phyloP scores from a whole-genome alignment of 2,888 invertebrate genomes.

The Beris chalybata region DNA sequence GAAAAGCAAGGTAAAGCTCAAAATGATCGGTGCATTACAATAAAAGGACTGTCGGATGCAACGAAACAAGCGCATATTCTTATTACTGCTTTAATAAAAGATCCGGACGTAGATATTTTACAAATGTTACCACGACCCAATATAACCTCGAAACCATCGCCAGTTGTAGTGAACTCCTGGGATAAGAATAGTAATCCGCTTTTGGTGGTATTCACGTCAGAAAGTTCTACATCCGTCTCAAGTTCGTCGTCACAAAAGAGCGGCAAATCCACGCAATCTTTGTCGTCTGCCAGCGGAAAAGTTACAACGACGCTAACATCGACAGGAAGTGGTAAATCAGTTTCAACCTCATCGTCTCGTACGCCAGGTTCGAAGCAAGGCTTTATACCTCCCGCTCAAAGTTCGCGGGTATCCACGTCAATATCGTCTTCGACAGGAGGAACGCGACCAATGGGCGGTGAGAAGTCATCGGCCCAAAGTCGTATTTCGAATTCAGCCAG shows the following conservation, averaged over 20 bases:
- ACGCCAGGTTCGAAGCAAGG: constrained; percentile 31
- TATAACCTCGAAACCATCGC: constrained; percentile 49
- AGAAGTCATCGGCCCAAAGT: background rate
- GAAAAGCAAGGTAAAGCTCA: constrained; percentile 96
- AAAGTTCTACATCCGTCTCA: constrained; percentile 3
- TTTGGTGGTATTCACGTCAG: constrained; percentile 19
- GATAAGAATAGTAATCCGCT: constrained; percentile 48
- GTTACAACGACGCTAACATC: constrained; percentile 38
- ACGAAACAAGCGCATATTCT: constrained; percentile 90
- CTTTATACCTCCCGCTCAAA: constrained; percentile 39
- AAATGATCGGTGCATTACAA: constrained; percentile 91
- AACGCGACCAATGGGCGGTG: constrained; percentile 40
- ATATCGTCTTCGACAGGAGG: constrained; percentile 44
- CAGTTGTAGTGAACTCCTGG: constrained; percentile 51
- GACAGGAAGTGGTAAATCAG: background rate
- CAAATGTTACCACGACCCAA: constrained; percentile 73
- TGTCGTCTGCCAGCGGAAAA: constrained; percentile 43
- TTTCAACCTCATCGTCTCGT: constrained; percentile 37
- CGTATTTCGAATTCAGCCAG: constrained; percentile 41
- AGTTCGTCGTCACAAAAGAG: constrained; percentile 13
- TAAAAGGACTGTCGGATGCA: constrained; percentile 90
- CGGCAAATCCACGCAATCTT: constrained; percentile 31
- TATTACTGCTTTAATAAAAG: constrained; percentile 90
- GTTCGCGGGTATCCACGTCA: constrained; percentile 53
- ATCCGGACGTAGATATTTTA: constrained; percentile 89